phyloP scores from a whole-genome alignment of 2,797 vertebrate species.

The Remorina albescens region DNA sequence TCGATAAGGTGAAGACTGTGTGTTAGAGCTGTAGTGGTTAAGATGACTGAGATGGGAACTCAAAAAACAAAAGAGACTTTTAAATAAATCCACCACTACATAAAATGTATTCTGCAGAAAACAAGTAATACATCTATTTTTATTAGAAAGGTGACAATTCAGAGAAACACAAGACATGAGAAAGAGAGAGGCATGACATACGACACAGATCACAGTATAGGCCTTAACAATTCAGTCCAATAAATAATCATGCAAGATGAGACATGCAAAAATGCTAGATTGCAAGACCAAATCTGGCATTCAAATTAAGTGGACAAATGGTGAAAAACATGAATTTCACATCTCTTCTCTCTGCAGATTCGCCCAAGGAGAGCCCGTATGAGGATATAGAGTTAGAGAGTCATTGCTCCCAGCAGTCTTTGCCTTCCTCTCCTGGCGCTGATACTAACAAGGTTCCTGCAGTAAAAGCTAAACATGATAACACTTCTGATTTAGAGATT shows the following conservation, averaged over 20 bases:
- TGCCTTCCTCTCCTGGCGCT: constrained; percentile 87
- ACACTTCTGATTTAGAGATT: not conserved
- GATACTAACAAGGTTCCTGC: constrained; percentile 82
- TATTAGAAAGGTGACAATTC: too few relatives aligned
- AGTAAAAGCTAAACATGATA: not conserved
- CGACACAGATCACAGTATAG: too few relatives aligned
- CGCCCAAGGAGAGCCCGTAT: constrained; percentile 92
- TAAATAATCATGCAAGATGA: too few relatives aligned
- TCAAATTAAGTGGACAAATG: not conserved
- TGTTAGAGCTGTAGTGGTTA: not conserved
- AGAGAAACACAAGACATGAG: too few relatives aligned
- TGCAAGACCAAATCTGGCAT: not conserved
- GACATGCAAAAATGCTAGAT: not conserved
- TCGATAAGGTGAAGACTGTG: not conserved
- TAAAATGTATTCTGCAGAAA: not conserved
- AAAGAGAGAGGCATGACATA: too few relatives aligned
- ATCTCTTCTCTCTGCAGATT: constrained; percentile 60
- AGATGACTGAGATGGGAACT: not conserved
- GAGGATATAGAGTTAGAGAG: constrained; percentile 93
- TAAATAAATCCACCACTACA: not conserved
- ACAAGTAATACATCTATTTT: not conserved
- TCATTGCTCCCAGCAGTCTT: constrained; percentile 87
- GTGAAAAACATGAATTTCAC: not conserved
- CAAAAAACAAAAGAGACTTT: not conserved
- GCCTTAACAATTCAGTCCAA: too few relatives aligned